These are phyloP conservation scores for Tetrapedia diversipes DNA, from an alignment of 2,888 invertebrate species.

Conservation along the genomic window DNA sequence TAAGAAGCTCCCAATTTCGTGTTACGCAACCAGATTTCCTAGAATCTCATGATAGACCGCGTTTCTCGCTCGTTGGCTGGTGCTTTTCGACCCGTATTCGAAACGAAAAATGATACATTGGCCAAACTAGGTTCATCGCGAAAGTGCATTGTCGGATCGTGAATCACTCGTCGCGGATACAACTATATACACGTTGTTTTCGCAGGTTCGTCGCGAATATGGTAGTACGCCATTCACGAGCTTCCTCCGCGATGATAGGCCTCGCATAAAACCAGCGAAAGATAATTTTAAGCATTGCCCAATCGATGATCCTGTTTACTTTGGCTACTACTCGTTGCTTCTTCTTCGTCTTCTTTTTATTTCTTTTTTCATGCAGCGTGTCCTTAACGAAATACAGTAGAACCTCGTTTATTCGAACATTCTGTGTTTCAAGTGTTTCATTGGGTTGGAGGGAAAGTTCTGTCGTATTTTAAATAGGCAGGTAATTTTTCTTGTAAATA, in stretches of 20 bases:
- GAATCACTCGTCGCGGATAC: constrained; percentile 44
- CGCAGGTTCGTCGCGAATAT: neutral
- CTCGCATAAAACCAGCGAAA: neutral
- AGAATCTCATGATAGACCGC: neutral
- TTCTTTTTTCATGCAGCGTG: neutral
- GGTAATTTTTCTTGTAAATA: too few species aligned
- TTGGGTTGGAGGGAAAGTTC: too few species aligned
- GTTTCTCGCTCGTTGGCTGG: constrained; percentile 2
- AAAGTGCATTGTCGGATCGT: constrained; percentile 27
- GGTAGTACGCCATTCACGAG: neutral
- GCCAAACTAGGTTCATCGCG: constrained; percentile 3
- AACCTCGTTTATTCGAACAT: too few species aligned
- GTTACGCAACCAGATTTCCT: constrained; percentile 3
- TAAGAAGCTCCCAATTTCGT: neutral
- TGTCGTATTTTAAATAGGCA: too few species aligned
- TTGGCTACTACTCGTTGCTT: constrained; percentile 1
- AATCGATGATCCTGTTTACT: constrained; percentile 30
- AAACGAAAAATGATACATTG: constrained; percentile 21
- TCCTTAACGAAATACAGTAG: too few species aligned
- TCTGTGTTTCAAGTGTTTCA: too few species aligned
- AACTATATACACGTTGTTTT: constrained; percentile 14
- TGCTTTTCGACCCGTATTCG: neutral
- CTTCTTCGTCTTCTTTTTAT: neutral
- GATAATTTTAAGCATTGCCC: constrained; percentile 23
- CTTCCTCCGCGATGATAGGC: neutral